These are phyloP conservation scores for Brachystomella parvula DNA, from an alignment of 1,140 invertebrate genomes.

Conservation along the genomic window DNA sequence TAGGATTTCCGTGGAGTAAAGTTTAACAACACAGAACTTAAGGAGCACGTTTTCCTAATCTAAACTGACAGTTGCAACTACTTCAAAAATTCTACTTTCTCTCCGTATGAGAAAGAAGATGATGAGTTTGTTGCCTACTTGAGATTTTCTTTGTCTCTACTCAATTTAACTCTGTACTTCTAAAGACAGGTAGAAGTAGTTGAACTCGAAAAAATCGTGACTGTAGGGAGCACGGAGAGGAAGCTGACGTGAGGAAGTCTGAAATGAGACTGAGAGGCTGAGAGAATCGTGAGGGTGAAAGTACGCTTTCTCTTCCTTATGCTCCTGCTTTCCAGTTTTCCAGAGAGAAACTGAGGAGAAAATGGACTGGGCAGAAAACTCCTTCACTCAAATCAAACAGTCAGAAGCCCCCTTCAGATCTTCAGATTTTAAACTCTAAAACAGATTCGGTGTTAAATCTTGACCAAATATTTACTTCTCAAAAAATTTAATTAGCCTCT, in stretches of 20 bases:
- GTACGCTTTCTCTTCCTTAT: background rate
- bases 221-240: background rate
- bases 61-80: background rate
- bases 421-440: too few relatives aligned
- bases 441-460: too few relatives aligned
- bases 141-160: background rate
- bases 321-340: background rate
- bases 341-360: background rate
- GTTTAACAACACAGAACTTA: background rate
- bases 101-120: background rate
- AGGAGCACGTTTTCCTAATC: background rate
- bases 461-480: too few relatives aligned
- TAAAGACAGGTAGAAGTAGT: background rate
- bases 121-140: background rate
- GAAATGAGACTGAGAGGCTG: background rate
- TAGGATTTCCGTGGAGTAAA: too few relatives aligned
- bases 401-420: background rate
- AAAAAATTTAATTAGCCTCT: too few relatives aligned
- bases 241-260: background rate
- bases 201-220: too few relatives aligned
- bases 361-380: background rate
- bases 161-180: background rate
- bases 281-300: background rate
- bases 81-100: background rate
- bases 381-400: background rate